These are phyloP conservation scores for Gila orcuttii DNA, from an alignment of 2,113 vertebrate species.

Conservation along the genomic window DNA sequence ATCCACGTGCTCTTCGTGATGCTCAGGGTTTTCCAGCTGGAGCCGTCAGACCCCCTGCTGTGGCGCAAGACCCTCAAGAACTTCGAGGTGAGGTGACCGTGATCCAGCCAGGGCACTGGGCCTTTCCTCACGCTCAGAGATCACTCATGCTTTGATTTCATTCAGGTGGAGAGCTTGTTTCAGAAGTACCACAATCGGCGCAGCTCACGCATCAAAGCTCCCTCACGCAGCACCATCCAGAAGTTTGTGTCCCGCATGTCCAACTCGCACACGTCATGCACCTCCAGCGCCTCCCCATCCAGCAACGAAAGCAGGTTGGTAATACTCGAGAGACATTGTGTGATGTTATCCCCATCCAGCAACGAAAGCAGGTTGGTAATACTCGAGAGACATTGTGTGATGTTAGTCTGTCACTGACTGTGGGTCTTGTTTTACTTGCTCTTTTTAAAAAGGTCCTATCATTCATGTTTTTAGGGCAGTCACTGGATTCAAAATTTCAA, in stretches of 20 bases:
- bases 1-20: conserved; percentile 91
- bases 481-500: too few species aligned
- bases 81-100: conserved; percentile 81
- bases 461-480: too few species aligned
- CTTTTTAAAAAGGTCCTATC: too few species aligned
- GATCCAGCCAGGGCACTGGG: background rate
- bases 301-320: conserved; percentile 88
- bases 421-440: too few species aligned
- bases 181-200: conserved; percentile 92
- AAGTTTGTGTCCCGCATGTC: conserved; percentile 94
- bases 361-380: conserved; percentile 85
- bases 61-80: conserved; percentile 92
- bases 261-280: conserved; percentile 86
- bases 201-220: conserved; percentile 92
- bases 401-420: background rate
- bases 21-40: conserved; percentile 88
- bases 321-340: background rate
- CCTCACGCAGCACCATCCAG: conserved; percentile 92
- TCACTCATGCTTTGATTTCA: background rate
- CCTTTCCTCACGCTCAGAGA: background rate
- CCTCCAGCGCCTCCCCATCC: conserved; percentile 85
- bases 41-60: conserved; percentile 84
- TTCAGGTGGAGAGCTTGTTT: conserved; percentile 91
- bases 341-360: conserved; percentile 88
- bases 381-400: background rate